phyloP scores from a whole-genome alignment of 2,888 invertebrate species.

The Taenaris catops region DNA sequence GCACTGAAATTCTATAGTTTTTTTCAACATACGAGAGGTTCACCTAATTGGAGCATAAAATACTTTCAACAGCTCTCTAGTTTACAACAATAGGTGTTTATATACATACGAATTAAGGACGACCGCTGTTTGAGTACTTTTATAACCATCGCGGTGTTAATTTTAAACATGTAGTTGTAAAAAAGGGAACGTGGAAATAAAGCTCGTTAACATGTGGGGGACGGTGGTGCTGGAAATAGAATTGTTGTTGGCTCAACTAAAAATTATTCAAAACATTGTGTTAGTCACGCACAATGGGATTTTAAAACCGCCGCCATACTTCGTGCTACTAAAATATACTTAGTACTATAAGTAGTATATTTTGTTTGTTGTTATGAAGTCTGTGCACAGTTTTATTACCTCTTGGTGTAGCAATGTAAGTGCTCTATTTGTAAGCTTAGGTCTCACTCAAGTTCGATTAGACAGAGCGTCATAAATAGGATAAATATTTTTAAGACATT shows the following conservation, averaged over 20 bases:
- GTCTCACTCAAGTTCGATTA: too few relatives aligned
- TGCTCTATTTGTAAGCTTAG: too few relatives aligned
- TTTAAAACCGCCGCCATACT: too few relatives aligned
- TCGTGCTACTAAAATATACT: too few relatives aligned
- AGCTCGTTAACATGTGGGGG: constrained; percentile 10
- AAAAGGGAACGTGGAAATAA: constrained; percentile 22
- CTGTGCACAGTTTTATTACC: too few relatives aligned
- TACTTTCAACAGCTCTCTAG: constrained; percentile 48
- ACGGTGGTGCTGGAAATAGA: constrained; percentile 10
- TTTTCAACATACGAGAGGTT: constrained; percentile 34
- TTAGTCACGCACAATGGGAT: constrained; percentile 2
- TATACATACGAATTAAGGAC: constrained; percentile 46
- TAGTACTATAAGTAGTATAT: too few relatives aligned
- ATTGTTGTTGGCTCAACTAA: constrained; percentile 9
- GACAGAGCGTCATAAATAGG: too few relatives aligned
- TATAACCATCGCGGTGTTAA: constrained; percentile 23
- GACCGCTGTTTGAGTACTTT: constrained; percentile 31
- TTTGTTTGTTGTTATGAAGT: too few relatives aligned
- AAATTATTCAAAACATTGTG: constrained; percentile 9
- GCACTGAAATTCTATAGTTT: constrained; percentile 20
- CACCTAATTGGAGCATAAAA: constrained; percentile 49
- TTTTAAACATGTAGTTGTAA: constrained; percentile 16
- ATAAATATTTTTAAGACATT: too few relatives aligned
- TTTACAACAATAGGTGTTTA: constrained; percentile 56
- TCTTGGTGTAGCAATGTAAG: too few relatives aligned